Percentiles rank a stretch among this genome's conserved stretches.
Evolutionary conservation across 2,888 invertebrate genomes (phyloP).

Genomic region (Thymelicus sylvestris): DNA sequence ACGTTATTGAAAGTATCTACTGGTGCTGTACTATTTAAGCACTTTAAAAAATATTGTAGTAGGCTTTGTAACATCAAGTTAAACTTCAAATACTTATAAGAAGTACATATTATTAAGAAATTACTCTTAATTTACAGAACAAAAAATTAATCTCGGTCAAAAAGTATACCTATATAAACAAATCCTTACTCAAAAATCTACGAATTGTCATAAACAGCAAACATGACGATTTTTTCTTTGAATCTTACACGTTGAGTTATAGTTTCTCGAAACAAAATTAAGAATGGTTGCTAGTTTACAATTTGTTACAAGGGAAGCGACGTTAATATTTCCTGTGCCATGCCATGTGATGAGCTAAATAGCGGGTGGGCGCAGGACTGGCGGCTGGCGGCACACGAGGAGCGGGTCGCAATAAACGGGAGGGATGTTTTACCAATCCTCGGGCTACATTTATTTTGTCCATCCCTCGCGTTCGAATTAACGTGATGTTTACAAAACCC

Average conservation of each 20-base stretch:
- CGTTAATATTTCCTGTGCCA: conserved; percentile 15
- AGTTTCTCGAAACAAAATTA: not conserved
- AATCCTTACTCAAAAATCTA: too few relatives aligned
- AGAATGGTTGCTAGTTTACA: conserved; percentile 1
- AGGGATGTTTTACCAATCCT: conserved; percentile 16
- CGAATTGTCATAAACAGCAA: too few relatives aligned
- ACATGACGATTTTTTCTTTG: too few relatives aligned
- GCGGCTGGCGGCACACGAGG: not conserved
- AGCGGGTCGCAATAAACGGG: not conserved
- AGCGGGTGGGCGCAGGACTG: not conserved
- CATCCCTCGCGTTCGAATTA: conserved; percentile 20
- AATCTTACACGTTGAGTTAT: not conserved
- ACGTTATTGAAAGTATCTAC: too few relatives aligned
- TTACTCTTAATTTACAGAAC: too few relatives aligned
- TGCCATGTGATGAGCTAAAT: conserved; percentile 19
- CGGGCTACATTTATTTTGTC: conserved; percentile 2
- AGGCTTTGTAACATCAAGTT: too few relatives aligned
- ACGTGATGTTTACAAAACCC: conserved; percentile 20
- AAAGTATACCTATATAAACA: too few relatives aligned
- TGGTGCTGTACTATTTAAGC: too few relatives aligned
- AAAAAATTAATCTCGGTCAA: too few relatives aligned
- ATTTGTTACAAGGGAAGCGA: conserved; percentile 1
- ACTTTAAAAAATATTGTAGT: too few relatives aligned
- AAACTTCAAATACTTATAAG: too few relatives aligned
- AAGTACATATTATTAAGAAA: too few relatives aligned